A percentile compares a stretch with the other conserved stretches of the same genome.
These are phyloP conservation scores for Rhaphigaster nebulosa DNA, from an alignment of 2,888 invertebrate species.

Conservation along the genomic window DNA sequence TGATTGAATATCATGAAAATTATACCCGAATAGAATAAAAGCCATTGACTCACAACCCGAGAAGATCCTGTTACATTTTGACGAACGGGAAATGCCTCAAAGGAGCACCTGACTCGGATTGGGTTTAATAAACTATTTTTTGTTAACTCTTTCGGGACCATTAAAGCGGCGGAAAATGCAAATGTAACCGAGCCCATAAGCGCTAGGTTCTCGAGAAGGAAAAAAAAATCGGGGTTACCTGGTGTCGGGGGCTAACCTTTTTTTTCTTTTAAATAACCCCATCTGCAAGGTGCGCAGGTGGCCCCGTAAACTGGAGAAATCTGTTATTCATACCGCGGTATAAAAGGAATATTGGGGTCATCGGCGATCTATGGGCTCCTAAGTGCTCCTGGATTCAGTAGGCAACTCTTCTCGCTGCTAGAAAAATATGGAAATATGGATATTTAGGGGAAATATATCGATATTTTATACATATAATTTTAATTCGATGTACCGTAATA, in stretches of 20 bases:
- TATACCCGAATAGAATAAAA: neutral
- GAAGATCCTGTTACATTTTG: slow-evolving; percentile 31
- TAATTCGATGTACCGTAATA: no score
- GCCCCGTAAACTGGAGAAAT: slow-evolving; percentile 34
- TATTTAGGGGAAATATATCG: no score
- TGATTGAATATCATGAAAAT: no score
- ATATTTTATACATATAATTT: no score
- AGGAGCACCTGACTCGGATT: slow-evolving; percentile 29
- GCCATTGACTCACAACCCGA: neutral
- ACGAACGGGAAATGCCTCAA: slow-evolving; percentile 9
- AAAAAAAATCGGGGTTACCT: slow-evolving; percentile 45
- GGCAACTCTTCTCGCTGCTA: no score
- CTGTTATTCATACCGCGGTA: slow-evolving; percentile 13
- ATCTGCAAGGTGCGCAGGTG: slow-evolving; percentile 43
- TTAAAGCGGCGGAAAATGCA: slow-evolving; percentile 44
- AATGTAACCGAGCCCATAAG: slow-evolving; percentile 35
- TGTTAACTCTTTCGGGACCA: slow-evolving; percentile 32
- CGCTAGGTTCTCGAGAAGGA: neutral
- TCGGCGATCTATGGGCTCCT: neutral
- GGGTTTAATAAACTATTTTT: slow-evolving; percentile 27
- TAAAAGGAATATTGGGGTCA: slow-evolving; percentile 27
- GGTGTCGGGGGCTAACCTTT: slow-evolving; percentile 33
- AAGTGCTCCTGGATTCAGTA: no score
- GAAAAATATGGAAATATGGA: no score
- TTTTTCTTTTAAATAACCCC: slow-evolving; percentile 23